Conservation (phyloP, 2,113 vertebrate genomes). For the Cardinalis cardinalis region DNA sequence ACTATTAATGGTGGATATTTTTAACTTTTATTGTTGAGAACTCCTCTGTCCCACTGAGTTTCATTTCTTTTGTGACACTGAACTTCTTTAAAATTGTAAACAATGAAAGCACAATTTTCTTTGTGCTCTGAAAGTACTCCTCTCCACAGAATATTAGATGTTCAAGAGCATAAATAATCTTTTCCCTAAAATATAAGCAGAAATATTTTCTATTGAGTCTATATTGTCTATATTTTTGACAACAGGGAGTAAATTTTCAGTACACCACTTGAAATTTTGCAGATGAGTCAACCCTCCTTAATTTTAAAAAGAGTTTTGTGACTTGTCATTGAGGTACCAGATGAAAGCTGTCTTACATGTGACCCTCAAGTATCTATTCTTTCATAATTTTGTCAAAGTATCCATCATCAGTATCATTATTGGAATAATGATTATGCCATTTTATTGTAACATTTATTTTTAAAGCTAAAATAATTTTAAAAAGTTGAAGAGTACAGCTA, state of each 20-base stretch:
- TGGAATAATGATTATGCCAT: neutral
- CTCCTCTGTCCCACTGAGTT: constrained; percentile 13
- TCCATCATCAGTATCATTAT: neutral
- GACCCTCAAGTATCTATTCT: neutral
- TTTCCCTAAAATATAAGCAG: neutral
- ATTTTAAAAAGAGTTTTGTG: neutral
- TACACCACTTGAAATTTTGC: neutral
- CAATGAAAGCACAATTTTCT: constrained; percentile 26
- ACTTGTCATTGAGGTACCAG: neutral
- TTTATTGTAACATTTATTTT: neutral
- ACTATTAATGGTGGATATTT: constrained; percentile 12
- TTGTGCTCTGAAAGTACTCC: neutral
- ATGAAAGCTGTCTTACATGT: neutral
- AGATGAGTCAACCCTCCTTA: neutral
- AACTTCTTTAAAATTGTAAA: constrained; percentile 18
- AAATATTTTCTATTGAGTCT: neutral
- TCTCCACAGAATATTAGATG: neutral
- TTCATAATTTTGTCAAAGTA: neutral
- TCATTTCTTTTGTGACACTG: neutral
- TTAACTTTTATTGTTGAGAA: neutral
- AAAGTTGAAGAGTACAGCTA: neutral
- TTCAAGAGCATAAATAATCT: neutral
- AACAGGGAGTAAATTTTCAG: neutral
- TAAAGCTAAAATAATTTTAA: neutral
- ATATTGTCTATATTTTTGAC: neutral